phyloP scores from a whole-genome alignment of 2,888 invertebrate species.

The Abrostola triplasia region DNA sequence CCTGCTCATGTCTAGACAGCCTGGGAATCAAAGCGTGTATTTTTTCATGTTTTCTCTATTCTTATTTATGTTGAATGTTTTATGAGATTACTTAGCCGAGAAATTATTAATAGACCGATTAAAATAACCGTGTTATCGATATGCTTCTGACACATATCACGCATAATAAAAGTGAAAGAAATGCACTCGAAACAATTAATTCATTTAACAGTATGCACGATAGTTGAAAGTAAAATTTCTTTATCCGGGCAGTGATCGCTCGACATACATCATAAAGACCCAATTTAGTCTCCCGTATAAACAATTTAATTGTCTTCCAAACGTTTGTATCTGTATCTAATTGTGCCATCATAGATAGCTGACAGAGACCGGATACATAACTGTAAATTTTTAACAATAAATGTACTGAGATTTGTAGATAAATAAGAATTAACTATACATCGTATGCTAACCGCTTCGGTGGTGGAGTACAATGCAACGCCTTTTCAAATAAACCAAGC shows the following conservation, averaged over 20 bases:
- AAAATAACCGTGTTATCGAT: conserved; percentile 10
- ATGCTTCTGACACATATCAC: conserved; percentile 10
- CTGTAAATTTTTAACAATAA: conserved; percentile 54
- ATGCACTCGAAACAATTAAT: conserved; percentile 16
- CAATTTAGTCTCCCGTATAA: conserved; percentile 40
- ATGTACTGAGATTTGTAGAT: conserved; percentile 41
- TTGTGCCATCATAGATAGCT: conserved; percentile 65
- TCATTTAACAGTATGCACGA: conserved; percentile 25
- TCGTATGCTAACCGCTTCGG: conserved; percentile 43
- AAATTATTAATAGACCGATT: conserved; percentile 1
- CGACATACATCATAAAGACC: conserved; percentile 49
- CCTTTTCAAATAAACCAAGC: conserved; percentile 41
- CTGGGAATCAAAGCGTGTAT: background rate
- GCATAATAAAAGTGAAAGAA: conserved; percentile 40
- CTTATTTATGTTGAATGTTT: background rate
- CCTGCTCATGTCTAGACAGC: conserved; percentile 1
- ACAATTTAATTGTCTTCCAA: conserved; percentile 64
- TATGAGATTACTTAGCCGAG: conserved; percentile 5
- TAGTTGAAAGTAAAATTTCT: conserved; percentile 39
- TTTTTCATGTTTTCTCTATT: conserved; percentile 4
- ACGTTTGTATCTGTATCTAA: conserved; percentile 61
- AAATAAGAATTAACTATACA: conserved; percentile 43
- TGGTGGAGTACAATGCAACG: conserved; percentile 45
- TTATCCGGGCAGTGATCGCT: conserved; percentile 39
- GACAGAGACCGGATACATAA: conserved; percentile 59